Evolutionary conservation across 2,113 vertebrate genomes (phyloP).

Genomic region (Notarius quadriscutis): DNA sequence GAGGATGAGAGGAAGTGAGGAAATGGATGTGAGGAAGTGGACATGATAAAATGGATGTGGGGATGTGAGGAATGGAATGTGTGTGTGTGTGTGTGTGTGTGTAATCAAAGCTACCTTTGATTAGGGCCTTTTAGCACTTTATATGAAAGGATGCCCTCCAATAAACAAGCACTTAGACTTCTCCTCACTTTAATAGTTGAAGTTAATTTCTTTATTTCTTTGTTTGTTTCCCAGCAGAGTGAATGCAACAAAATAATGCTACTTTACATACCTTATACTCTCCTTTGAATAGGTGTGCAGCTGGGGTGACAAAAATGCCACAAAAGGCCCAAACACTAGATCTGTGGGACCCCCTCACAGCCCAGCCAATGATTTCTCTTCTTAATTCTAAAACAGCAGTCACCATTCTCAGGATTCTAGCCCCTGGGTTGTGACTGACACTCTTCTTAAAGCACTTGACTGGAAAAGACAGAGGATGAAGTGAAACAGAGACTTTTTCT

Average conservation of each 20-base stretch:
- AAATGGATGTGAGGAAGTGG: background rate
- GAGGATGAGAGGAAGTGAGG: too few relatives aligned
- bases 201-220: slow-evolving; percentile 69
- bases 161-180: slow-evolving; percentile 15
- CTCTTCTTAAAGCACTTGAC: slow-evolving; percentile 41
- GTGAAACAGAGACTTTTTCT: slow-evolving; percentile 20
- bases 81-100: too few relatives aligned
- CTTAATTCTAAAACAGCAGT: slow-evolving; percentile 5
- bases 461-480: slow-evolving; percentile 51
- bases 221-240: slow-evolving; percentile 59
- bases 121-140: background rate
- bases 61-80: background rate
- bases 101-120: background rate
- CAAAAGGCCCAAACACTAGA: slow-evolving; percentile 54
- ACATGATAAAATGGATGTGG: background rate
- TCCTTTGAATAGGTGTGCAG: slow-evolving; percentile 63
- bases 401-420: slow-evolving; percentile 36
- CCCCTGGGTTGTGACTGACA: background rate
- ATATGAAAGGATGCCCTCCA: background rate
- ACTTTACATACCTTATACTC: slow-evolving; percentile 67
- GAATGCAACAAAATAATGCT: slow-evolving; percentile 56
- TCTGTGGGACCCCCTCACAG: slow-evolving; percentile 53
- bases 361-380: slow-evolving; percentile 53
- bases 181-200: slow-evolving; percentile 49
- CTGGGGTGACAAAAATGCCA: slow-evolving; percentile 50